A percentile compares a stretch with the other conserved stretches of the same genome.
Conservation (phyloP, 1,140 invertebrate species). For the Samia ricini region DNA sequence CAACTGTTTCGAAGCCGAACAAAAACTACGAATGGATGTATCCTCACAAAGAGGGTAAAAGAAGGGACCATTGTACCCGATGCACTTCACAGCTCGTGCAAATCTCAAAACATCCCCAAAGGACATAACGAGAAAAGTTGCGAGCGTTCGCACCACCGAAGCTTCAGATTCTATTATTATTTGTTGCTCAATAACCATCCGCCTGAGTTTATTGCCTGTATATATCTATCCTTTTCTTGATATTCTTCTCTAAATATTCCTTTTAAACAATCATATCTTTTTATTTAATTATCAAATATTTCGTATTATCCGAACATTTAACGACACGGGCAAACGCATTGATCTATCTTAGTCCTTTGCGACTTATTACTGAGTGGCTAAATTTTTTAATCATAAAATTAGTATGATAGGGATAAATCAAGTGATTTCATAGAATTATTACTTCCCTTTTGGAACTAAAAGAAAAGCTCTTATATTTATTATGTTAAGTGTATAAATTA, state of each 20-base stretch:
- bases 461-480: no score
- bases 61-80: conserved; percentile 42
- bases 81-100: conserved; percentile 43
- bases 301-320: conserved; percentile 8
- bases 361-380: neutral
- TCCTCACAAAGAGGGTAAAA: conserved; percentile 38
- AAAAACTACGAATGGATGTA: conserved; percentile 54
- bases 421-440: no score
- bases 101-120: conserved; percentile 52
- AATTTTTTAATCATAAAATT: no score
- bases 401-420: no score
- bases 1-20: conserved; percentile 40
- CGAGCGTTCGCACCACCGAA: conserved; percentile 23
- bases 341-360: neutral
- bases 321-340: neutral
- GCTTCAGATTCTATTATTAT: conserved; percentile 33
- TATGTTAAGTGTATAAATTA: no score
- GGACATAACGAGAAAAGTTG: conserved; percentile 55
- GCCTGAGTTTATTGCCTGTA: conserved; percentile 25
- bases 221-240: conserved; percentile 19
- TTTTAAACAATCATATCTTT: neutral
- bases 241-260: conserved; percentile 5
- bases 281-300: neutral
- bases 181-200: conserved; percentile 31
- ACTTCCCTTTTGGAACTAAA: no score